Evolutionary conservation across 2,888 invertebrate species (phyloP).

Genomic region (Drosophila greeni): DNA sequence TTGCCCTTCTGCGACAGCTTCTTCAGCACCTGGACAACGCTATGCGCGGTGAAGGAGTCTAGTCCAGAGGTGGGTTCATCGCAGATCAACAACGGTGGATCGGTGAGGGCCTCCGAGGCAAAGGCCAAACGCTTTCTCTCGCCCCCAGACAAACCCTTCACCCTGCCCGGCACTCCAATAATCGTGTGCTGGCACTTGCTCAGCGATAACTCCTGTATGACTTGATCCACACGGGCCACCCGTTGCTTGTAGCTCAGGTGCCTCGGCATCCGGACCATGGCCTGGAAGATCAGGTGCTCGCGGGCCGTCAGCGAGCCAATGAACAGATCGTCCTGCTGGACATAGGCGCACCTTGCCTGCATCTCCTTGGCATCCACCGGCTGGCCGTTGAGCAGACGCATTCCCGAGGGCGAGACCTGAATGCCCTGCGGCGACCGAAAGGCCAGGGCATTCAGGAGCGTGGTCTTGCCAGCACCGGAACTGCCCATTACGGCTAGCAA

Average conservation of each 20-base stretch:
- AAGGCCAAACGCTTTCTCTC: constrained; percentile 97
- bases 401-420: constrained; percentile 81
- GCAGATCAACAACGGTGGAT: constrained; percentile 96
- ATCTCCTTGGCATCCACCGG: constrained; percentile 85
- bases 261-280: constrained; percentile 91
- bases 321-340: constrained; percentile 96
- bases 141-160: constrained; percentile 97
- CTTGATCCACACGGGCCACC: constrained; percentile 89
- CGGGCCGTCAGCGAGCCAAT: constrained; percentile 92
- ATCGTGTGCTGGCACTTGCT: constrained; percentile 93
- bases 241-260: constrained; percentile 86
- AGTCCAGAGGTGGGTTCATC: constrained; percentile 98
- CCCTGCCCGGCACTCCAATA: constrained; percentile 91
- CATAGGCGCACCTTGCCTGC: constrained; percentile 91
- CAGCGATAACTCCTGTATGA: constrained; percentile 91
- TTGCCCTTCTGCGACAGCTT: constrained; percentile 88
- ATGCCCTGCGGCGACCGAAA: constrained; percentile 87
- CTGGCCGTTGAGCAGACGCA: constrained; percentile 86
- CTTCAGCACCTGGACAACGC: constrained; percentile 90
- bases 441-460: constrained; percentile 92
- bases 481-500: constrained; percentile 92
- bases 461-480: constrained; percentile 96
- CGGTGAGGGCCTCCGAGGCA: constrained; percentile 97
- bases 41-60: constrained; percentile 98
- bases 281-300: constrained; percentile 94